Evolutionary conservation across 2,888 invertebrate genomes (phyloP).

Genomic region (Aleiodes alternator): DNA sequence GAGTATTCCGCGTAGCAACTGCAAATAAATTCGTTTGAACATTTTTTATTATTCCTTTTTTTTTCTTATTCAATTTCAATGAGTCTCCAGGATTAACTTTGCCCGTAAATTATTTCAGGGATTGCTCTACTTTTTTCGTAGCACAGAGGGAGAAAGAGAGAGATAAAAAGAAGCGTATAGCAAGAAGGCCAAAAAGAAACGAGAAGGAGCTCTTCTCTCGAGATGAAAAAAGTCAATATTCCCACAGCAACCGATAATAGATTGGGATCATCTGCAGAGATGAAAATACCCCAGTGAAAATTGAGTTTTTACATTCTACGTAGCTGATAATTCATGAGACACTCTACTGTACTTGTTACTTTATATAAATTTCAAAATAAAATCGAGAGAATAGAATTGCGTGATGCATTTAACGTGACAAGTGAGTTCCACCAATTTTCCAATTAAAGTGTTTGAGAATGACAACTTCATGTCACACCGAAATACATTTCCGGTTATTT

Average conservation of each 20-base stretch:
- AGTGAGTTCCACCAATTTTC: slow-evolving; percentile 10
- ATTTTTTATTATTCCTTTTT: neutral
- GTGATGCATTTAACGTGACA: slow-evolving; percentile 16
- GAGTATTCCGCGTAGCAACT: slow-evolving; percentile 7
- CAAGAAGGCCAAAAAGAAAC: slow-evolving; percentile 9
- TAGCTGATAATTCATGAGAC: slow-evolving; percentile 1
- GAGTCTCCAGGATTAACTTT: slow-evolving; percentile 45
- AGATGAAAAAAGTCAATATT: slow-evolving; percentile 42
- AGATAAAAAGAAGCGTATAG: neutral
- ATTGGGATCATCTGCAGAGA: slow-evolving; percentile 37
- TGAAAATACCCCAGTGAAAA: slow-evolving; percentile 41
- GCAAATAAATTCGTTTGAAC: neutral
- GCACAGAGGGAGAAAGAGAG: slow-evolving; percentile 11
- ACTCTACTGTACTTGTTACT: neutral
- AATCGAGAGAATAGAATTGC: slow-evolving; percentile 13
- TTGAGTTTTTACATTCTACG: slow-evolving; percentile 41
- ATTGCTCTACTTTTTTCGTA: slow-evolving; percentile 34
- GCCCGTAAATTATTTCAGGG: slow-evolving; percentile 44
- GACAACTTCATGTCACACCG: neutral
- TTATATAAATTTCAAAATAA: slow-evolving; percentile 13
- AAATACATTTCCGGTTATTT: no score
- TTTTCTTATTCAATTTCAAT: slow-evolving; percentile 28
- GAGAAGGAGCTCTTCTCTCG: neutral
- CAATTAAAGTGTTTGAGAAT: slow-evolving; percentile 16
- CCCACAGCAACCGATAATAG: slow-evolving; percentile 45